Evolutionary conservation across 2,888 invertebrate species (phyloP).

Genomic region (Tipula vernalis): DNA sequence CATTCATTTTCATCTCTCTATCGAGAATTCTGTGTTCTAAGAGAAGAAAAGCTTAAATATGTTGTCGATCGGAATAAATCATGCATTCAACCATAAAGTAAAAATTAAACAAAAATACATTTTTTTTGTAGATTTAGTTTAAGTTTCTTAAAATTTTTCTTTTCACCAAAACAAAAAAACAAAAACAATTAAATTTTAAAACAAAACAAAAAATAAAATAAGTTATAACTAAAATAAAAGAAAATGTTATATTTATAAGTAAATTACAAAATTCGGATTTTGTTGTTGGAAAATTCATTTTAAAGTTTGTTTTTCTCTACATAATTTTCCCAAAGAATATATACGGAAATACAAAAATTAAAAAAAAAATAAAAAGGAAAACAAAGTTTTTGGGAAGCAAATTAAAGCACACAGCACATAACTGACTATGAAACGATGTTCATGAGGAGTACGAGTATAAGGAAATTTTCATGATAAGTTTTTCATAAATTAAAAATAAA

Average conservation of each 20-base stretch:
- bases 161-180: neutral
- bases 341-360: neutral
- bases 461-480: neutral
- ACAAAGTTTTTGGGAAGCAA: neutral
- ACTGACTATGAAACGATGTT: neutral
- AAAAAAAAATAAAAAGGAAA: neutral
- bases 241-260: neutral
- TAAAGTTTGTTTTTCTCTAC: neutral
- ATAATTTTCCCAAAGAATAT: neutral
- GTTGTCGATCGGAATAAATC: neutral
- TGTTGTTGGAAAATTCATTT: neutral
- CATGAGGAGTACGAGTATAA: neutral
- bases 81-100: conserved; percentile 4
- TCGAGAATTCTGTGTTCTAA: neutral
- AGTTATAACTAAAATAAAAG: neutral
- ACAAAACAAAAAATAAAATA: neutral
- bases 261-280: neutral
- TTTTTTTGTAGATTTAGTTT: neutral
- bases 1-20: neutral
- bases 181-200: neutral
- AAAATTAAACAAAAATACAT: neutral
- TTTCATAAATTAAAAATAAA: neutral
- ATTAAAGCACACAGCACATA: neutral
- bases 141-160: neutral
- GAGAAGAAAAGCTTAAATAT: neutral